A percentile compares a stretch with the other conserved stretches of the same genome.
These are phyloP conservation scores for Rhombomys opimus DNA, from an alignment of 2,113 vertebrate species.

Conservation along the genomic window DNA sequence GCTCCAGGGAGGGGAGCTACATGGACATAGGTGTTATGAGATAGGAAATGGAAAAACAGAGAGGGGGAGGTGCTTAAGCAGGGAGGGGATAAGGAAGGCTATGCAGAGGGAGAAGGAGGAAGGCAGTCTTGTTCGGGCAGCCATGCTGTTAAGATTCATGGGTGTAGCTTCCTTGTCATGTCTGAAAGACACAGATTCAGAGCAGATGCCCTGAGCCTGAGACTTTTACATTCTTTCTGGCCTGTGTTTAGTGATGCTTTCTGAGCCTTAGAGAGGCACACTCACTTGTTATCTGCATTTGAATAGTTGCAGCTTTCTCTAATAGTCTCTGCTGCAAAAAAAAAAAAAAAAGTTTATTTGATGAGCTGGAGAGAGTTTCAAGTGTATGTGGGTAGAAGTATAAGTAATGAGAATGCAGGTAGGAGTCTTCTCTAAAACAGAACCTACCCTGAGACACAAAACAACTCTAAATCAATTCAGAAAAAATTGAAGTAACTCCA, in stretches of 20 bases:
- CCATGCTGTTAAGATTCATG: background rate
- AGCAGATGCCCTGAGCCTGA: background rate
- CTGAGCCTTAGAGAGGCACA: background rate
- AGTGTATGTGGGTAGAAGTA: background rate
- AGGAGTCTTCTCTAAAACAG: background rate
- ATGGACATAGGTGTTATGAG: background rate
- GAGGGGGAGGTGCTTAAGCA: background rate
- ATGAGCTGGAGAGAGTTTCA: background rate
- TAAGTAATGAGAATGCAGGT: background rate
- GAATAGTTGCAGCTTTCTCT: background rate
- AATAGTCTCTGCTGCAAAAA: background rate
- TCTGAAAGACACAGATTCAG: background rate
- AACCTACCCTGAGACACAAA: background rate
- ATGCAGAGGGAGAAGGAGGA: background rate
- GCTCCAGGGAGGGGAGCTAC: background rate
- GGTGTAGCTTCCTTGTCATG: background rate
- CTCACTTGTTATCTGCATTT: background rate
- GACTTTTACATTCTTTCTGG: background rate
- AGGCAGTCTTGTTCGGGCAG: background rate
- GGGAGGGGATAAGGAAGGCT: background rate
- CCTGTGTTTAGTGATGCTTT: background rate
- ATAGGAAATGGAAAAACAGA: background rate
- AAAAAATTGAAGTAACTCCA: background rate
- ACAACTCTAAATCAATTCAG: background rate
- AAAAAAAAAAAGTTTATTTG: background rate